Conservation (phyloP, 2,888 invertebrate genomes). For the Eremobia ochroleuca region DNA sequence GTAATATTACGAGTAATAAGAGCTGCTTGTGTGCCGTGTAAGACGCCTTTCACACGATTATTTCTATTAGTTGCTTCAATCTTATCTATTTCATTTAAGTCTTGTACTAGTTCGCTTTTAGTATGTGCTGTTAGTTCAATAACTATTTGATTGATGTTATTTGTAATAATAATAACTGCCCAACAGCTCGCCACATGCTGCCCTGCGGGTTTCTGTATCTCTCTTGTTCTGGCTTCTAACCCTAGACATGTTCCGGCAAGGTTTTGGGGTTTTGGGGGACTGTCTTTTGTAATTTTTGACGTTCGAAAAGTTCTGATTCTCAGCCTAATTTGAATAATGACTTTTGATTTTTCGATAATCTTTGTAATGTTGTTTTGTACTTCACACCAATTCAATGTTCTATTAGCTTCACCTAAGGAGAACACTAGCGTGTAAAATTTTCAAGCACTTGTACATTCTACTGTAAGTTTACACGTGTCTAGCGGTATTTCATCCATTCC, state of each 20-base stretch:
- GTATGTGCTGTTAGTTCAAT: slow-evolving; percentile 17
- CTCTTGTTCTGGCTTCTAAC: too few species aligned
- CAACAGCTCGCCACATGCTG: too few species aligned
- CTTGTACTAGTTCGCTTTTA: slow-evolving; percentile 37
- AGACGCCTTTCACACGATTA: slow-evolving; percentile 52
- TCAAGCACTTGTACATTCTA: slow-evolving; percentile 32
- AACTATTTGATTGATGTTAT: slow-evolving; percentile 1
- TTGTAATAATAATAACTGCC: too few species aligned
- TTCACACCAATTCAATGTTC: slow-evolving; percentile 21
- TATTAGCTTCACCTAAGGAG: slow-evolving; percentile 7
- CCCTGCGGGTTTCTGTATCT: too few species aligned
- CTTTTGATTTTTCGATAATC: too few species aligned
- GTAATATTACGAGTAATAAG: slow-evolving; percentile 60
- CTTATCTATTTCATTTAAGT: slow-evolving; percentile 47
- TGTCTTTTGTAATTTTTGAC: too few species aligned
- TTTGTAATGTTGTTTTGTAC: slow-evolving; percentile 21
- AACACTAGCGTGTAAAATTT: slow-evolving; percentile 34
- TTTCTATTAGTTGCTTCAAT: slow-evolving; percentile 38
- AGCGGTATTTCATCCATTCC: slow-evolving; percentile 50
- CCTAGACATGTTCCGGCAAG: too few species aligned
- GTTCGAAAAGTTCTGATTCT: too few species aligned
- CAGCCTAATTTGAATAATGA: too few species aligned
- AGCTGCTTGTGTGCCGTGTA: slow-evolving; percentile 38
- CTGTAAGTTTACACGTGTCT: slow-evolving; percentile 32
- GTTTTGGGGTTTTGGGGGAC: too few species aligned